Base-by-base conservation (phyloP, 2,113 vertebrate species). In the Cavia porcellus region DNA sequence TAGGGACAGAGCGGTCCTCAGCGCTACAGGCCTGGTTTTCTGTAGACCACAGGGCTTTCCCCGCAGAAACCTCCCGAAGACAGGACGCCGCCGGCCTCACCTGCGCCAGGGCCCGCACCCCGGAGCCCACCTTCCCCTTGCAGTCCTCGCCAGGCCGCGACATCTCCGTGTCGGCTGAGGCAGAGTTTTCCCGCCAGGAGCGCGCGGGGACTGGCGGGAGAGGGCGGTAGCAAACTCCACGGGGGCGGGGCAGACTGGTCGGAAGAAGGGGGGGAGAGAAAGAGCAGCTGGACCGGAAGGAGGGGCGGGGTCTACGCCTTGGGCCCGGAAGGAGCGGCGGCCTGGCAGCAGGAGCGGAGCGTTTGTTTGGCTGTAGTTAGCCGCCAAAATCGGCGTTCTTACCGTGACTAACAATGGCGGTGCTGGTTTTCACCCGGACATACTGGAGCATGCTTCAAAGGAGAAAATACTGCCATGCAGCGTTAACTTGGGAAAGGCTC, bases 91-190 rank as follows among this genome's bases (percentile, higher is more conserved):
- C 50, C 77, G 25, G 77, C 52, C 97, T 84, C 57, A 91, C 97
- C 93, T 30, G 79, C 81, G 92, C 77, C 96, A 96, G 96, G 68
- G 94, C 61, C 88, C 61, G 61, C 95, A 92, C 94, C 72, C 0
- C 4, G 83, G 77, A 92, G 42, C 0, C 72, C 35, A 22, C 95
- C 83, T 55, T 88, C 38, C 86, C 0, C 86, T 97, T 97, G 57
- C 93, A 22, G 8, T 92, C 93, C 4, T 0, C 2, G 17, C n/a
- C 17, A 0, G 1, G 42, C 0, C 66, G 0, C 0, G 88, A 96
- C 97, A 87, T 97, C 47, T 77, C 89, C 64, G 64, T 1, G 66
- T 83, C 0, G 35, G 72, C 0, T 22, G 89, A 75, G 72, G 93
- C 96, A 14, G 72, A 57, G 5, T 1, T 82, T 97, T 95, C 97